phyloP scores from a whole-genome alignment of 2,797 vertebrate species.

The Lepilemur ruficaudatus region DNA sequence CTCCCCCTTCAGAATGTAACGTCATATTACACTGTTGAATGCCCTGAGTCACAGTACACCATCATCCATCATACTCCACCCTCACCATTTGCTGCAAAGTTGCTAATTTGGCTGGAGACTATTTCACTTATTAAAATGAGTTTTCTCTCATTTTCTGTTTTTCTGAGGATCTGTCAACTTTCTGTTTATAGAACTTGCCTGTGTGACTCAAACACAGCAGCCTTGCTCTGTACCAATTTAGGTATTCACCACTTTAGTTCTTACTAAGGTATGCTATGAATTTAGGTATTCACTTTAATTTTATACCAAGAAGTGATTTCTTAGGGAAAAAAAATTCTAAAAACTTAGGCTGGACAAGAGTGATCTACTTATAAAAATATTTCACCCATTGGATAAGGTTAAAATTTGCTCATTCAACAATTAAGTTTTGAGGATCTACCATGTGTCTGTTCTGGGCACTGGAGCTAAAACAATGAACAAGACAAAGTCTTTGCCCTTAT shows the following conservation, averaged over 20 bases:
- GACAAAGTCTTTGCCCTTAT: background rate
- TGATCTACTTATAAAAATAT: slow-evolving; percentile 1
- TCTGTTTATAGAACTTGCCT: background rate
- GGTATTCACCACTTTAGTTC: background rate
- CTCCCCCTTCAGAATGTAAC: slow-evolving; percentile 57
- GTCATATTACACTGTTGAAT: slow-evolving; percentile 67
- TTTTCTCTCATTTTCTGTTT: background rate
- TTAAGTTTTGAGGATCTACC: background rate
- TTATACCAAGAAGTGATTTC: background rate
- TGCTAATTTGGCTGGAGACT: slow-evolving; percentile 49
- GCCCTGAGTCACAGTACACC: background rate
- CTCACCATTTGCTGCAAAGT: slow-evolving; percentile 54
- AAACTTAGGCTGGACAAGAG: background rate
- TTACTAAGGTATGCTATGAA: background rate
- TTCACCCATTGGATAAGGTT: background rate
- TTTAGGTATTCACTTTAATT: background rate
- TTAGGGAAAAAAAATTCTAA: background rate
- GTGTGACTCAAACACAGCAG: background rate
- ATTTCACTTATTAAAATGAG: background rate
- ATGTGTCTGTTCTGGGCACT: background rate
- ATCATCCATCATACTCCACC: slow-evolving; percentile 54
- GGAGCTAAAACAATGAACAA: background rate
- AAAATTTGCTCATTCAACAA: background rate
- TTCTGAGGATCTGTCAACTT: background rate
- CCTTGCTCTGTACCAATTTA: background rate